A percentile compares a stretch with the other conserved stretches of the same genome.
These are phyloP conservation scores for Parazoanthus atlanticus DNA, from an alignment of 92 coral and sea anemone species.

Conservation along the genomic window DNA sequence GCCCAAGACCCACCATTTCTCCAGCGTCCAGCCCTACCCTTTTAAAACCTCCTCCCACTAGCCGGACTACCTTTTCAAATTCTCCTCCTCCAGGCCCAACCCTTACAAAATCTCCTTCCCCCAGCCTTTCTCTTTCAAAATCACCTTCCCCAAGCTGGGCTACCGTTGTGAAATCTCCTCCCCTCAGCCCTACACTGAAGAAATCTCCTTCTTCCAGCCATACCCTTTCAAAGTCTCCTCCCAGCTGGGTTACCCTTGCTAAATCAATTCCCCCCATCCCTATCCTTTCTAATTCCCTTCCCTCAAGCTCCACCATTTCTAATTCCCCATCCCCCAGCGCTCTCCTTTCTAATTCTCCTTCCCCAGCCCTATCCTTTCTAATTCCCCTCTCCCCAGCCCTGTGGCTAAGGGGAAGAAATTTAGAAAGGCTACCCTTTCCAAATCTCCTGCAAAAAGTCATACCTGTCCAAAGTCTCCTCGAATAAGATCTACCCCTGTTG, in stretches of 20 bases:
- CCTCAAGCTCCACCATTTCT: background rate
- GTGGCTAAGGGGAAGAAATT: too few species aligned
- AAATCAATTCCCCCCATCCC: background rate
- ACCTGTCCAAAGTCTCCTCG: too few species aligned
- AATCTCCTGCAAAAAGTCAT: too few species aligned
- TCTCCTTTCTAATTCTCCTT: background rate
- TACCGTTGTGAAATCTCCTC: background rate
- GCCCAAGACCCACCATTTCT: background rate
- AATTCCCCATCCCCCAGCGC: background rate
- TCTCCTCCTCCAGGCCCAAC: background rate
- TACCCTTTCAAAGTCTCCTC: constrained; percentile 3
- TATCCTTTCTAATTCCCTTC: background rate
- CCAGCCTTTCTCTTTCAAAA: background rate
- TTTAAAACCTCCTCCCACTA: background rate
- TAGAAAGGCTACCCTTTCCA: too few species aligned
- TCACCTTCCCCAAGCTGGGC: background rate
- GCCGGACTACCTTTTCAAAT: background rate
- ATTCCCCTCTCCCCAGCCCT: background rate
- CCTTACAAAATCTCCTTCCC: background rate
- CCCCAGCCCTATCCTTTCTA: background rate
- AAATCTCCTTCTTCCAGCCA: background rate
- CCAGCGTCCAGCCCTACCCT: background rate
- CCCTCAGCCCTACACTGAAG: background rate
- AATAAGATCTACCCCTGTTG: too few species aligned
- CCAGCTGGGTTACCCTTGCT: background rate